A percentile compares a stretch with the other conserved stretches of the same genome.
These are phyloP conservation scores for Falco concolor DNA, from an alignment of 2,797 vertebrate species.

Conservation along the genomic window DNA sequence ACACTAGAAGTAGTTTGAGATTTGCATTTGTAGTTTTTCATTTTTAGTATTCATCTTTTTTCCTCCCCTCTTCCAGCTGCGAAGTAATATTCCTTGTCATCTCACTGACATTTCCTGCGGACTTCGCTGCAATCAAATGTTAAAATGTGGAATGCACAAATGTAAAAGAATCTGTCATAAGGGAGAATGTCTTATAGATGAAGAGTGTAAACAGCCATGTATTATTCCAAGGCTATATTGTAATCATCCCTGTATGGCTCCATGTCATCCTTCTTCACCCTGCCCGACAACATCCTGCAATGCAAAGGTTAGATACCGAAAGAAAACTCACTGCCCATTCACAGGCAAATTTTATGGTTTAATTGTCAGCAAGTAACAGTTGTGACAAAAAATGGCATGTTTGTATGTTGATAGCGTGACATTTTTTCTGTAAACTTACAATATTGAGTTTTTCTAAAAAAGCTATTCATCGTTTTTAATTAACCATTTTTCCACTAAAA, in stretches of 20 bases:
- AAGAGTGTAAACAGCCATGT: constrained; percentile 89
- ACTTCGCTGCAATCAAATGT: constrained; percentile 83
- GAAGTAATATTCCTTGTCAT: constrained; percentile 96
- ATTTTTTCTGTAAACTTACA: background rate
- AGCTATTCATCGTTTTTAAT: background rate
- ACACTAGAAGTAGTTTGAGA: background rate
- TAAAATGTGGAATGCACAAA: constrained; percentile 88
- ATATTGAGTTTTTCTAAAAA: background rate
- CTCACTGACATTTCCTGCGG: constrained; percentile 96
- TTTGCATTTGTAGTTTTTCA: background rate
- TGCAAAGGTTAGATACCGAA: constrained; percentile 80
- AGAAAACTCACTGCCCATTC: background rate
- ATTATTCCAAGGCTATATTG: constrained; percentile 81
- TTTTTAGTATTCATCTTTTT: background rate
- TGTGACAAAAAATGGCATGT: background rate
- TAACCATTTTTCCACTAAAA: background rate
- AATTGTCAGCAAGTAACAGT: background rate
- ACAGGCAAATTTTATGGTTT: background rate
- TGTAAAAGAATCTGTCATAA: constrained; percentile 95
- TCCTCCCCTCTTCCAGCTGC: constrained; percentile 77
- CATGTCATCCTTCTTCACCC: constrained; percentile 84
- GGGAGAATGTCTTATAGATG: constrained; percentile 85
- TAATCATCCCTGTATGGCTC: constrained; percentile 87
- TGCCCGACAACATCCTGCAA: constrained; percentile 85
- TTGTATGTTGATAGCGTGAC: background rate